Evolutionary conservation across 2,797 vertebrate species (phyloP), one percentile per base, ranked within the genome.

Genomic region (Phylloscopus collybita): DNA sequence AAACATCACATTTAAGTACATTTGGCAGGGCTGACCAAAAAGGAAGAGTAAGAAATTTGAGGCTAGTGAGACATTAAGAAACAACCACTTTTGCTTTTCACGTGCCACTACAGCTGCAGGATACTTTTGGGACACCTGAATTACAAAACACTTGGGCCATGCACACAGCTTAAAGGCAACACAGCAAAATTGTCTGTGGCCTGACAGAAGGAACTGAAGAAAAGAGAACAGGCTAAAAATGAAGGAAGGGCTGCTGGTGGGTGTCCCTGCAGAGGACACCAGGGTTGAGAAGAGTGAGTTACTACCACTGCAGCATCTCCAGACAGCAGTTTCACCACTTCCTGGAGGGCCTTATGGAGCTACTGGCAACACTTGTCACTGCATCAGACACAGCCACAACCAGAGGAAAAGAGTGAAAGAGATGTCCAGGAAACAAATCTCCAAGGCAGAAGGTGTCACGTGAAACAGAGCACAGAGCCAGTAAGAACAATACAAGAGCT

Each of bases 61-160:
- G 36, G 19, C 60, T 69, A 84, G 23, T 4, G 3, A 13, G 2
- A 16, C 27, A 19, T 56, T 79, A 86, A 88, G 80, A 88, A 90
- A 97, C 18, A 86, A 86, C 54, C 69, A 54, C 73, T 75, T 75
- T 32, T 22, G 40, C 22, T 95, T 83, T 44, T 32, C 7, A 57
- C 23, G 22, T 26, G 18, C n/a, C 51, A 12, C 70, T 51, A 16
- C 16, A 54, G 83, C 74, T 65, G 79, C 49, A 59, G 36, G 30
- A 38, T 9, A 21, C 62, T 36, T 21, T 13, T 11, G 27, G 23
- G 51, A 66, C 66, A 84, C 25, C 32, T 69, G 60, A 57, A 47
- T 15, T 5, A 32, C 26, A 11, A 20, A 62, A 57, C 26, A 2
- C 13, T 20, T 14, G 42, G 53, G n/a, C 36, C 34, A 10, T 0